A percentile compares a stretch with the other conserved stretches of the same genome.
These are phyloP conservation scores for Upupa epops DNA, from an alignment of 2,113 vertebrate species.

Conservation along the genomic window DNA sequence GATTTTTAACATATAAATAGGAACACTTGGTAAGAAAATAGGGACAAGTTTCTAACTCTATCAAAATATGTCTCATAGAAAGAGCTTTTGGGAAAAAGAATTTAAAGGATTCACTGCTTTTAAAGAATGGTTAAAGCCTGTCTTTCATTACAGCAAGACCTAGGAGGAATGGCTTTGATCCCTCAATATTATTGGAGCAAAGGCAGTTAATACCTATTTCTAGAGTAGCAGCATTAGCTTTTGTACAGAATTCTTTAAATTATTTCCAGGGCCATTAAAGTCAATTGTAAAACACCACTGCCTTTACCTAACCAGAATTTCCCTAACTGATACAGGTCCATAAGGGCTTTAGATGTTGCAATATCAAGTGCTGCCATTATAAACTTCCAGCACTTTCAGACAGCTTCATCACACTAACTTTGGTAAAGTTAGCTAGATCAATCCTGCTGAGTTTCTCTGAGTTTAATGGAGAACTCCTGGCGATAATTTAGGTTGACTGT, in stretches of 20 bases:
- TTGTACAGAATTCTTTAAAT: slow-evolving; percentile 60
- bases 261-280: slow-evolving; percentile 43
- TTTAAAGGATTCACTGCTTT: slow-evolving; percentile 45
- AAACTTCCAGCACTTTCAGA: neutral
- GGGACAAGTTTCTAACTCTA: slow-evolving; percentile 48
- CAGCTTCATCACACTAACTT: neutral
- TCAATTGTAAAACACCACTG: slow-evolving; percentile 28
- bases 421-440: neutral
- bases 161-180: slow-evolving; percentile 55
- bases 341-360: slow-evolving; percentile 31
- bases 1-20: slow-evolving; percentile 63
- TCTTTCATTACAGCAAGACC: slow-evolving; percentile 47
- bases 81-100: slow-evolving; percentile 54
- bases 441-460: neutral
- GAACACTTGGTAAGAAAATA: slow-evolving; percentile 59
- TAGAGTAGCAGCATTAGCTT: slow-evolving; percentile 46
- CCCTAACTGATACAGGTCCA: neutral
- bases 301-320: slow-evolving; percentile 39
- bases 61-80: slow-evolving; percentile 48
- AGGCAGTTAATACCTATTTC: slow-evolving; percentile 51
- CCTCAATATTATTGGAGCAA: slow-evolving; percentile 24
- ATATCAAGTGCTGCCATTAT: neutral
- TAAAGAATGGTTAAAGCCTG: slow-evolving; percentile 11
- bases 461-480: neutral
- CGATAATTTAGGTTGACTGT: neutral